A percentile compares a stretch with the other conserved stretches of the same genome.
Conservation (phyloP, 1,140 invertebrate genomes). For the Drosophila guanche region DNA sequence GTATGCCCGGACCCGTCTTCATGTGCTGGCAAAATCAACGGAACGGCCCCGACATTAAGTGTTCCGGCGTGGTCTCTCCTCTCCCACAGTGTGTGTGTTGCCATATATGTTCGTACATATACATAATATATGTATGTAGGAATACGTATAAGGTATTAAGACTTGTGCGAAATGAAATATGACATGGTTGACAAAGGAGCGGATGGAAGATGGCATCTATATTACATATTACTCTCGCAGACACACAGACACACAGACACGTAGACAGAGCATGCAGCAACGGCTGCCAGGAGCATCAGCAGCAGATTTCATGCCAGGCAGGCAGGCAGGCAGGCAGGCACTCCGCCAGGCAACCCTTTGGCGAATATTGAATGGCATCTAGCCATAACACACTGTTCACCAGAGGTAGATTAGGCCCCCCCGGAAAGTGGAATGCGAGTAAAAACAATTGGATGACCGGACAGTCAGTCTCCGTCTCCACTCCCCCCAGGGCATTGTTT, state of each 20-base stretch:
- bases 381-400: neutral
- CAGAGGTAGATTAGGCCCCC: constrained; percentile 20
- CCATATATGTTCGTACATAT: constrained; percentile 5
- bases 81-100: constrained; percentile 4
- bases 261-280: constrained; percentile 13
- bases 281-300: constrained; percentile 1
- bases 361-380: constrained; percentile 49
- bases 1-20: constrained; percentile 11
- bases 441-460: too few relatives aligned
- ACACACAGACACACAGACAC: constrained; percentile 9
- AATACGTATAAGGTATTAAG: constrained; percentile 68
- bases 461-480: too few relatives aligned
- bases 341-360: constrained; percentile 28
- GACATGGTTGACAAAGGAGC: constrained; percentile 77
- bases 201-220: constrained; percentile 59
- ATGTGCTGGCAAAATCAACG: constrained; percentile 54
- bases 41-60: constrained; percentile 72
- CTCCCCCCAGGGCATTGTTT: too few relatives aligned
- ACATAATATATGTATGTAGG: constrained; percentile 22
- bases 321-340: constrained; percentile 23
- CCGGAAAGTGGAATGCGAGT: too few relatives aligned
- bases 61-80: constrained; percentile 38
- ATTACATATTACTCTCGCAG: constrained; percentile 50
- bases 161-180: constrained; percentile 76
- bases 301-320: neutral